Percentiles rank a stretch among this genome's conserved stretches.
Conservation (phyloP, 2,797 vertebrate genomes). For the Sebastiscus albofasciatus region DNA sequence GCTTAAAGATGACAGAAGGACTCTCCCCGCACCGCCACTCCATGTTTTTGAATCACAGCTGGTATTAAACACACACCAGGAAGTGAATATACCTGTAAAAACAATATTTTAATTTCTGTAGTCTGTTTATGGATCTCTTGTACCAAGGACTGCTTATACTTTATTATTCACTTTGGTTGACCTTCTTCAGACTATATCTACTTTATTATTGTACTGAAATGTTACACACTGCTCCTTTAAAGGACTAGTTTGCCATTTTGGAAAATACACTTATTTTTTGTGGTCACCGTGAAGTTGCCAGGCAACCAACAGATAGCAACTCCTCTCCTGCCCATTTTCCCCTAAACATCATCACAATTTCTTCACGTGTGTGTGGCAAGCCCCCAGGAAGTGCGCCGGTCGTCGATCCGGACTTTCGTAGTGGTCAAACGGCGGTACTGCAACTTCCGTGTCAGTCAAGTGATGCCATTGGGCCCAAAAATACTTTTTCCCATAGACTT, state of each 20-base stretch:
- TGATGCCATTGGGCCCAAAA: too few species aligned
- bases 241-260: too few species aligned
- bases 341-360: slow-evolving; percentile 6
- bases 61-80: not conserved
- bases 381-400: too few species aligned
- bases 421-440: too few species aligned
- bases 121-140: not conserved
- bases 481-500: too few species aligned
- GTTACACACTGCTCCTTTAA: too few species aligned
- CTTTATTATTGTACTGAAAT: not conserved
- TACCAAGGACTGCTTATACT: not conserved
- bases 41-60: slow-evolving; percentile 4
- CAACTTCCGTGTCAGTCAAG: too few species aligned
- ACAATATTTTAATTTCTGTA: not conserved
- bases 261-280: too few species aligned
- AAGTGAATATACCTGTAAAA: not conserved
- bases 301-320: too few species aligned
- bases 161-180: not conserved
- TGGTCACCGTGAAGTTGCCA: too few species aligned
- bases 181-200: not conserved
- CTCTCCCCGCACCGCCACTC: not conserved
- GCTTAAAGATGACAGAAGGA: not conserved
- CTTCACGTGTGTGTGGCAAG: not conserved
- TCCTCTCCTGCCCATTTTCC: not conserved
- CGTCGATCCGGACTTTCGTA: too few species aligned